phyloP scores from a whole-genome alignment of 1,140 invertebrate genomes.

The Copidosoma floridanum region DNA sequence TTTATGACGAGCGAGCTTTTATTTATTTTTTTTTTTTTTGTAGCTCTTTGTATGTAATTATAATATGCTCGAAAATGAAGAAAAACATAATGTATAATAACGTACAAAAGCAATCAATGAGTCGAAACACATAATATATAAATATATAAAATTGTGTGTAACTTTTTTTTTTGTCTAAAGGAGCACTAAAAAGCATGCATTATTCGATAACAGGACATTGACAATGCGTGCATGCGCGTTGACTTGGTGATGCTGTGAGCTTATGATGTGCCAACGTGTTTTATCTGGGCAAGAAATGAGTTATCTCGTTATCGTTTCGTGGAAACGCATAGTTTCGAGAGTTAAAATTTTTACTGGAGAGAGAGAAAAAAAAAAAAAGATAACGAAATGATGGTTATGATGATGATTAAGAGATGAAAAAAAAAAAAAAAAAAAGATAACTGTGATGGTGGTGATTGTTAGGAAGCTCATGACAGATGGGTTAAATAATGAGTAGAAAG shows the following conservation, averaged over 20 bases:
- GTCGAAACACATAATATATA: too few species aligned
- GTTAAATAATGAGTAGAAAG: too few species aligned
- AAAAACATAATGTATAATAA: too few species aligned
- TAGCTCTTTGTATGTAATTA: too few species aligned
- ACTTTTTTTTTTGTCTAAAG: slow-evolving; percentile 42
- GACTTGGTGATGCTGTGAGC: slow-evolving; percentile 52
- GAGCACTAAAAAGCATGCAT: slow-evolving; percentile 48
- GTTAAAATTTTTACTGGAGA: too few species aligned
- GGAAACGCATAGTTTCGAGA: too few species aligned
- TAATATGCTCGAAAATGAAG: too few species aligned
- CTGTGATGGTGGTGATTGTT: slow-evolving; percentile 23
- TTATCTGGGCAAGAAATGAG: not conserved
- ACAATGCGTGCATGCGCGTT: slow-evolving; percentile 57
- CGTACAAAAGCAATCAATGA: too few species aligned
- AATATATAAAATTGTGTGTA: too few species aligned
- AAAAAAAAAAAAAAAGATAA: slow-evolving; percentile 24
- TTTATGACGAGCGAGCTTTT: too few species aligned
- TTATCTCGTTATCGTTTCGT: not conserved
- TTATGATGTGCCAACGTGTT: slow-evolving; percentile 56
- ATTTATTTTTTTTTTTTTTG: not conserved
- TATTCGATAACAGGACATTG: slow-evolving; percentile 56
- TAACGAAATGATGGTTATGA: too few species aligned
- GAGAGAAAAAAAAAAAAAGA: not conserved
- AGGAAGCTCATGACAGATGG: slow-evolving; percentile 28
- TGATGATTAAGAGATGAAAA: too few species aligned